phyloP scores from a whole-genome alignment of 2,797 vertebrate genomes.

The Tragelaphus eurycerus region DNA sequence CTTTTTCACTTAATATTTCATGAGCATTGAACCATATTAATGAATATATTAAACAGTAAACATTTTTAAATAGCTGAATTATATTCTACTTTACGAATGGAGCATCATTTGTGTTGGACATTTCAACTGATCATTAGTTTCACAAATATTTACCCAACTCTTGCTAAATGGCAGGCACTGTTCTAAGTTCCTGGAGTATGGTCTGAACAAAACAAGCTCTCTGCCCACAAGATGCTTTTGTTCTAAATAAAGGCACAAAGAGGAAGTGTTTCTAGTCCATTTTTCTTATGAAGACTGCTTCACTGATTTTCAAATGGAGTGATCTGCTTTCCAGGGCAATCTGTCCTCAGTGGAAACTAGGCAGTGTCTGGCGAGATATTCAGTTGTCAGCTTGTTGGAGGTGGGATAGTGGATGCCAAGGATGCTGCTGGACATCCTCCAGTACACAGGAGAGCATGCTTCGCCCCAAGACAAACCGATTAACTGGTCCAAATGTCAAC shows the following conservation, averaged over 20 bases:
- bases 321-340: no score
- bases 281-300: not conserved
- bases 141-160: not conserved
- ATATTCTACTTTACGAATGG: not conserved
- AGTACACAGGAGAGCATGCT: rapidly evolving
- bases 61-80: not conserved
- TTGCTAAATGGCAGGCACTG: not conserved
- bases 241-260: not conserved
- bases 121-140: not conserved
- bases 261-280: rapidly evolving
- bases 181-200: no score
- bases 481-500: not conserved
- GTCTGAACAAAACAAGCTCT: not conserved
- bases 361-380: not conserved
- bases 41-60: not conserved
- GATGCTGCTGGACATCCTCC: not conserved
- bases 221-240: not conserved
- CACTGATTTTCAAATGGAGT: not conserved
- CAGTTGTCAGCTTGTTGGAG: not conserved
- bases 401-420: no score
- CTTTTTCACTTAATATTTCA: conserved; percentile 5
- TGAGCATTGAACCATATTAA: not conserved
- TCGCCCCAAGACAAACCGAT: not conserved
- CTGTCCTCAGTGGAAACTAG: not conserved
- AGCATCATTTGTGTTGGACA: not conserved